Evolutionary conservation across 92 coral and sea anemone species (phyloP), one percentile per base, ranked within the genome.

Genomic region (Epizoanthus stellaris): DNA sequence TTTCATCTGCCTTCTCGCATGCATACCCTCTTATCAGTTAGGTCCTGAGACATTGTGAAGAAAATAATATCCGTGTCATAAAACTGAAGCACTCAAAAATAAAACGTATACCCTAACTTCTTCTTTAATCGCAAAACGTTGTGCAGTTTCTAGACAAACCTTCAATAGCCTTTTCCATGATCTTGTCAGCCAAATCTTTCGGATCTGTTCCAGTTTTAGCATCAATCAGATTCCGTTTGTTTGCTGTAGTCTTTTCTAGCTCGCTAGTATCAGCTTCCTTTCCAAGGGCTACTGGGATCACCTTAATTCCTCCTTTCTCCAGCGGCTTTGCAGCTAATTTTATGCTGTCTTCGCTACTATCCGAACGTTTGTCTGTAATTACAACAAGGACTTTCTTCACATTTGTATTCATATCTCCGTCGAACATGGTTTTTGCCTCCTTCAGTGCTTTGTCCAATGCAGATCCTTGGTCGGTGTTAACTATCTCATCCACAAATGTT

Each of bases 401-500:
- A 38, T 75, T 45, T 21, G 54, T 59, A 7, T 81, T 81, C 6
- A 61, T 62, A 45, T 86, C 80, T 49, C 75, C 13, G 38, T 72
- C 77, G 16, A 88, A 84, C 54, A 82, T 64, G 23, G 63, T 73
- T 13, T 82, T 59, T 25, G 88, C 91, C 19, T 67, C 54, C 62
- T 84, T 76, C 14, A 88, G 64, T 42, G 88, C 91, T 42, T 84
- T 84, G 39, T 88, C 88, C 43, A 88, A 43, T 5, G 80, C 57
- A 4, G 94, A 94, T 3, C 89, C 92, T n/a, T 79, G 88, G 49
- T 54, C 74, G 9, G 95, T 93, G 40, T 86, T 74, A 70, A 93
- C 89, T n/a, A 90, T 77, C n/a, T 80, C 54, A 25, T 56, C 85
- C 49, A 77, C 82, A 36, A 88, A 93, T 13, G 73, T 15, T 59